Evolutionary conservation across 2,888 invertebrate genomes (phyloP).

Genomic region (Antheraea yamamai): DNA sequence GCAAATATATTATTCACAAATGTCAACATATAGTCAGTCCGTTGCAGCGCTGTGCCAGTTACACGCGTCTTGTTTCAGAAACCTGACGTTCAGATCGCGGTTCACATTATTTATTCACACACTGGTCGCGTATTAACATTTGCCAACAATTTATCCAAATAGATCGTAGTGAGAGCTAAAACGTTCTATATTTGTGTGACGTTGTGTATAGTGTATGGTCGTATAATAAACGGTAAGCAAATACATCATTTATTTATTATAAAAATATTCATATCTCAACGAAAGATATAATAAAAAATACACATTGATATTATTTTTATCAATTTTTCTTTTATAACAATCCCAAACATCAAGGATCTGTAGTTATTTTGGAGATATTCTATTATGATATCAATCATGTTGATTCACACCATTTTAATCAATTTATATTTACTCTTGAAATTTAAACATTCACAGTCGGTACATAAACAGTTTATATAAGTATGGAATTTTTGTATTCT

Average conservation of each 20-base stretch:
- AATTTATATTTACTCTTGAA: background rate
- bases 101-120: background rate
- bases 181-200: slow-evolving; percentile 2
- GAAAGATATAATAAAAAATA: background rate
- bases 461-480: too few species aligned
- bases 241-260: background rate
- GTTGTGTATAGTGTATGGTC: background rate
- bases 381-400: background rate
- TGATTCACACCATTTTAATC: background rate
- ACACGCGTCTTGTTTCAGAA: background rate
- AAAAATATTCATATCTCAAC: background rate
- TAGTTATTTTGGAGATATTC: too few species aligned
- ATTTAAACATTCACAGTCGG: background rate
- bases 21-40: background rate
- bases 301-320: too few species aligned
- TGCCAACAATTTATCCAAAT: background rate
- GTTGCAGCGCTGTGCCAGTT: background rate
- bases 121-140: background rate
- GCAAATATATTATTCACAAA: too few species aligned
- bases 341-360: too few species aligned
- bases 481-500: background rate
- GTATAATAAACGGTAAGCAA: background rate
- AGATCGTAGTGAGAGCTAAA: background rate
- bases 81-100: background rate
- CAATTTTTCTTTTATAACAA: too few species aligned